Percentiles rank a stretch among this genome's conserved stretches.
Evolutionary conservation across 2,888 invertebrate genomes (phyloP).

Genomic region (Pristionchus arcanus): DNA sequence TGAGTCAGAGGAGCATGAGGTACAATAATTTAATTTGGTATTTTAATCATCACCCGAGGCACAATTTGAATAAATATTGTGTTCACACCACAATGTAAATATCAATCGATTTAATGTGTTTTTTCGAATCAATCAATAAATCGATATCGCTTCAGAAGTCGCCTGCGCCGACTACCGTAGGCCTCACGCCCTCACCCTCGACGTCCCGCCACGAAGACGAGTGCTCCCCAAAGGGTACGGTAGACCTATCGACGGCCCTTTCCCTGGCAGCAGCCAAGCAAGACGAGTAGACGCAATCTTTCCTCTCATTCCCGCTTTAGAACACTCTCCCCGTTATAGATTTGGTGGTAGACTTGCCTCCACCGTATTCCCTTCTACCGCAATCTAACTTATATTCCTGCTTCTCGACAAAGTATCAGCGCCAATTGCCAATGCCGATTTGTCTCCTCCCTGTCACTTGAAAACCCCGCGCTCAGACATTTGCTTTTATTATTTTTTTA

Average conservation of each 20-base stretch:
- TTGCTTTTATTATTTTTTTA: background rate
- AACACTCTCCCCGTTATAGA: conserved; percentile 25
- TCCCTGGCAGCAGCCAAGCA: conserved; percentile 7
- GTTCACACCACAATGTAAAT: no score
- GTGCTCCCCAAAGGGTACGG: background rate
- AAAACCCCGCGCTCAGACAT: conserved; percentile 25
- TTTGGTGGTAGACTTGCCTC: background rate
- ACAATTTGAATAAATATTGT: no score
- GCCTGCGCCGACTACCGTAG: conserved; percentile 30
- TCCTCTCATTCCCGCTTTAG: background rate
- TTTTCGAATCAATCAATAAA: background rate
- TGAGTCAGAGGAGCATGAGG: conserved; percentile 18
- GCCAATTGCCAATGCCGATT: conserved; percentile 31
- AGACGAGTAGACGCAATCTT: conserved; percentile 33
- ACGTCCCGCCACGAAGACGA: conserved; percentile 48
- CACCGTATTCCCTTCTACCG: background rate
- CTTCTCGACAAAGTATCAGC: conserved; percentile 30
- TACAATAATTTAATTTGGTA: background rate
- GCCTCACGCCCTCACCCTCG: conserved; percentile 28
- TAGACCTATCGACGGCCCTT: background rate
- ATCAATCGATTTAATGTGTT: no score
- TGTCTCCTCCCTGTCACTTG: conserved; percentile 18
- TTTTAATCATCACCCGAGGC: no score
- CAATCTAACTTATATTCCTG: conserved; percentile 13
- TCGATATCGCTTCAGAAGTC: conserved; percentile 16